Conservation (phyloP, 2,113 vertebrate genomes). For the Sylvilagus bachmani region DNA sequence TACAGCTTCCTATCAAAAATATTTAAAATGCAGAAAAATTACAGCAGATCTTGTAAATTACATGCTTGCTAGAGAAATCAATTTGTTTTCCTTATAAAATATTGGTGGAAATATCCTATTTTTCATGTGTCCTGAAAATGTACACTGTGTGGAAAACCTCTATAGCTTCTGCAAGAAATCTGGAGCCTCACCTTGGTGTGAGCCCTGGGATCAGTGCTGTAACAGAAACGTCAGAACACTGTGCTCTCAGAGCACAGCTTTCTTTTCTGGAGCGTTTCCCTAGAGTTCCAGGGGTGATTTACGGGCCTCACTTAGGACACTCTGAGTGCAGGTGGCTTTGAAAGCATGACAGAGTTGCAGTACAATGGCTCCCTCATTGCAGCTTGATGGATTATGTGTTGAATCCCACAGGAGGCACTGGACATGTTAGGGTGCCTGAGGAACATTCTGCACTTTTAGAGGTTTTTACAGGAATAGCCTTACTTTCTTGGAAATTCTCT, state of each 20-base stretch:
- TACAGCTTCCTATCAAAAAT: background rate
- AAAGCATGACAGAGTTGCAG: fast-evolving
- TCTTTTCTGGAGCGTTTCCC: background rate
- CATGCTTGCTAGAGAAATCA: background rate
- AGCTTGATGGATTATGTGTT: background rate
- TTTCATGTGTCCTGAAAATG: background rate
- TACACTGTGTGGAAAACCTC: background rate
- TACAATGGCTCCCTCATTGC: fast-evolving
- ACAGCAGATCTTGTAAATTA: background rate
- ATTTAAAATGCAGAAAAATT: background rate
- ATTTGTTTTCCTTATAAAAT: slow-evolving; percentile 11
- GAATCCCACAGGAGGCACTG: background rate
- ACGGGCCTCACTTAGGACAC: background rate
- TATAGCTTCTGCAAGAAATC: background rate
- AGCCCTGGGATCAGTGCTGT: background rate
- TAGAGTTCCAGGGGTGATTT: background rate
- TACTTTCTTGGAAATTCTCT: background rate
- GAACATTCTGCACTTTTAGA: background rate
- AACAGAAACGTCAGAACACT: fast-evolving
- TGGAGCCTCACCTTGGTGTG: background rate
- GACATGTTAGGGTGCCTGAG: background rate
- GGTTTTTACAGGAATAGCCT: background rate
- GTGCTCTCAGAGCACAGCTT: background rate
- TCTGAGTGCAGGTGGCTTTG: background rate
- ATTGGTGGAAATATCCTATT: background rate